Base-by-base conservation (phyloP, 2,888 invertebrate genomes). In the Drosophila acutilabella region DNA sequence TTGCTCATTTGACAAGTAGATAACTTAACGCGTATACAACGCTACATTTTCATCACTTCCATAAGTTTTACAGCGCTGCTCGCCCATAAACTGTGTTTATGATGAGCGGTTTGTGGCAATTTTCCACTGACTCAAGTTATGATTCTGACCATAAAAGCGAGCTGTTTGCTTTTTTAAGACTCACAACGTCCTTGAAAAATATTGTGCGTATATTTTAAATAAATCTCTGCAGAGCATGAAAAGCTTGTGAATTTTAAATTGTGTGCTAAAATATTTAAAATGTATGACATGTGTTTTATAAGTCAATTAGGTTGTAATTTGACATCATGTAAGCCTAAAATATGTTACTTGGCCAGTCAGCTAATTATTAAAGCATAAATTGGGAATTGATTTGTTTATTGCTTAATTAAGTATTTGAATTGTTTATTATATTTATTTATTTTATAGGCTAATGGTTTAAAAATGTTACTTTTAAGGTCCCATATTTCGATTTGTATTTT, bases 51-150 rank as follows among this genome's bases (percentile, higher is more conserved):
- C 36, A 52, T 36, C 23, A 41, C 23, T 44, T 44, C 6, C 26
- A 16, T 30, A 53, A 54, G 45, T 54, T 45, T 61, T 38, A 53
- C 6, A 14, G 61, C 26, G 18, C 11, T 45, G 54, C 26, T 53
- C 13, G 51, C 36, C 11, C 60, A 60, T 60, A 60, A 60, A 58
- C 16, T 58, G 30, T 13, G 8, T 10, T 44, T 23, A 23, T 40
- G 53, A 53, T 23, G 14, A 14, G 13, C n/a, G 6, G 36, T 36
- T 36, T 42, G 33, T 16, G 23, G 23, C 30, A 23, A 52, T 36
- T 60, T 44, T 33, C 20, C 33, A 36, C 20, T 30, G 20, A 33
- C 56, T 45, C 36, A 13, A 45, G 33, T 20, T 20, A 45, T 36
- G 56, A 20, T 11, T 23, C 18, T 45, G 13, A 36, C 20, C 13